Conservation (phyloP, 2,888 invertebrate species). For the Bellardia pandia region DNA sequence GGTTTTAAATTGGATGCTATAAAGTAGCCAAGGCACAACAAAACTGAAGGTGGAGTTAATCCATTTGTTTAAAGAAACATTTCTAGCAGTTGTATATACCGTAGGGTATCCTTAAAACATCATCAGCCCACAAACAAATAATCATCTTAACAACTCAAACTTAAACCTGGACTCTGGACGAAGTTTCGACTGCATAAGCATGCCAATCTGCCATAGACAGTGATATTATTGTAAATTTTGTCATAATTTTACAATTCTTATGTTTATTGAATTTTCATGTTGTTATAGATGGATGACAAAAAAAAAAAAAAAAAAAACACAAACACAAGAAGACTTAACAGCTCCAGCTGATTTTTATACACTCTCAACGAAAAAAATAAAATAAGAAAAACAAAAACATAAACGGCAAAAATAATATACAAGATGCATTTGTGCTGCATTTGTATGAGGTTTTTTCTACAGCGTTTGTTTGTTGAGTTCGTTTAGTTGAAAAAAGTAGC, state of each 20-base stretch:
- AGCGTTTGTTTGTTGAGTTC: not conserved
- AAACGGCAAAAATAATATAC: not conserved
- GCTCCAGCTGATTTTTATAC: conserved; percentile 49
- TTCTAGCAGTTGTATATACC: not conserved
- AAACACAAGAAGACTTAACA: not conserved
- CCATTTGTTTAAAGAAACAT: too few species aligned
- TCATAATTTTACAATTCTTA: conserved; percentile 82
- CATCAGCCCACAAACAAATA: not conserved
- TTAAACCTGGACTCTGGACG: conserved; percentile 12
- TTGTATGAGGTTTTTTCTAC: too few species aligned
- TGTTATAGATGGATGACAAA: conserved; percentile 65
- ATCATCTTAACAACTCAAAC: conserved; percentile 7
- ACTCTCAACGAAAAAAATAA: not conserved
- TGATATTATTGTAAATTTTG: conserved; percentile 81
- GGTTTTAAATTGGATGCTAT: too few species aligned
- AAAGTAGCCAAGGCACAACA: too few species aligned
- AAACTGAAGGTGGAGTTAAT: too few species aligned
- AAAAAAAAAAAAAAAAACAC: conserved; percentile 4
- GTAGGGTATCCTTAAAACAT: conserved; percentile 11
- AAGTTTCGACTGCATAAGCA: conserved; percentile 29
- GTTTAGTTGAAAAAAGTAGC: not conserved
- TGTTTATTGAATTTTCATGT: conserved; percentile 83
- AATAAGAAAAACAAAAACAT: not conserved
- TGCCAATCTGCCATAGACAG: conserved; percentile 59
- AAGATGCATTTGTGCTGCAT: not conserved